Conservation (phyloP, 2,888 invertebrate species). For the Eugnorisma glareosa region DNA sequence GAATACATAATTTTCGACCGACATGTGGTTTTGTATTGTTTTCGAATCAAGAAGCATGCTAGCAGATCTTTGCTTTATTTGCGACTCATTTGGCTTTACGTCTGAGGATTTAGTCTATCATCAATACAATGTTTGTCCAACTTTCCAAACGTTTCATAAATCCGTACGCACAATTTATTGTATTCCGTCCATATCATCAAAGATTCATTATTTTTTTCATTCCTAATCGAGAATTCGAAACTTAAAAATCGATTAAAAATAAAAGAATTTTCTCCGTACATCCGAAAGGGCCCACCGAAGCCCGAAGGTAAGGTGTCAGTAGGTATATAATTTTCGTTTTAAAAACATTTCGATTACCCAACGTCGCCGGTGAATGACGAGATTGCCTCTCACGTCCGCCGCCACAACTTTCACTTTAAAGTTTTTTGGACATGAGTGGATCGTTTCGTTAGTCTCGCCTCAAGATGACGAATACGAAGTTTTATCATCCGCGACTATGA, state of each 20-base stretch:
- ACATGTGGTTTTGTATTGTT: constrained; percentile 33
- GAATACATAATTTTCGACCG: constrained; percentile 23
- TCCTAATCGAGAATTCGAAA: not conserved
- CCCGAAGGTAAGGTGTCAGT: constrained; percentile 61
- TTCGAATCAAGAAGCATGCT: not conserved
- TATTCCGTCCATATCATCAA: not conserved
- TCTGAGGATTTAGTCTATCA: not conserved
- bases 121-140: not conserved
- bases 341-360: constrained; percentile 85
- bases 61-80: not conserved
- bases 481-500: constrained; percentile 40
- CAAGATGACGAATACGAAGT: constrained; percentile 62
- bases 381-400: constrained; percentile 80
- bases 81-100: not conserved
- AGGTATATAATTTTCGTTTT: constrained; percentile 79
- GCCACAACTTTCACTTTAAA: constrained; percentile 88
- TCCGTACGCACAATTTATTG: not conserved
- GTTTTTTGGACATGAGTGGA: constrained; percentile 80
- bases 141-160: constrained; percentile 5
- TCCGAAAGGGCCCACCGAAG: constrained; percentile 51
- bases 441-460: constrained; percentile 52
- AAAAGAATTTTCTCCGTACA: constrained; percentile 41
- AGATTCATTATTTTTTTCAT: constrained; percentile 1
- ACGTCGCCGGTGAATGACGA: constrained; percentile 81
- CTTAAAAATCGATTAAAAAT: constrained; percentile 16